Percentiles rank a stretch among this genome's conserved stretches.
These are phyloP conservation scores for Sitta carolinensis DNA, from an alignment of 2,797 vertebrate genomes.

Conservation along the genomic window DNA sequence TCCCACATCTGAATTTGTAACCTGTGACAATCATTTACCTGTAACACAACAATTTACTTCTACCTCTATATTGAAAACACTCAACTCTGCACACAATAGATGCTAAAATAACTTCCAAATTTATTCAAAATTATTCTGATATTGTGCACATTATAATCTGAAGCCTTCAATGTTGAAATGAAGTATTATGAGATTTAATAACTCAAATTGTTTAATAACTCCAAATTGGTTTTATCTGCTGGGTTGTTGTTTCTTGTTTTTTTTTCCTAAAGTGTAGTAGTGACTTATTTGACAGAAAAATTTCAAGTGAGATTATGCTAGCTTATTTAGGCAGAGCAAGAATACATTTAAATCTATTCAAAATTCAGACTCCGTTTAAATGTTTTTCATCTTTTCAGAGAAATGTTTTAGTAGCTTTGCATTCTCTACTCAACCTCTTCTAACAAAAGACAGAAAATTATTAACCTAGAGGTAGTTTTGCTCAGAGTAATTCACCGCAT, in stretches of 20 bases:
- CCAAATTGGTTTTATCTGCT: background rate
- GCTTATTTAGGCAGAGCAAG: background rate
- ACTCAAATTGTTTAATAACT: background rate
- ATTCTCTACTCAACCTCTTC: background rate
- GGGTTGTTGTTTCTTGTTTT: background rate
- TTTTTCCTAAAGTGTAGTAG: background rate
- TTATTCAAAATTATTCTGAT: slow-evolving; percentile 11
- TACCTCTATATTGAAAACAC: background rate
- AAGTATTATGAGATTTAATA: background rate
- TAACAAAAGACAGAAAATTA: background rate
- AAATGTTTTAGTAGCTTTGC: background rate
- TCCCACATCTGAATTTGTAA: background rate
- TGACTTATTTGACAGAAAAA: slow-evolving; percentile 19
- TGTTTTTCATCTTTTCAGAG: background rate
- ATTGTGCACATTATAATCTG: background rate
- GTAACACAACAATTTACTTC: background rate
- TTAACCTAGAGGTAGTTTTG: background rate
- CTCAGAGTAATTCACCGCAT: background rate
- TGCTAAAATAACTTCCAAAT: background rate
- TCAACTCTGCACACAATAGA: background rate
- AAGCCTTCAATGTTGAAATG: background rate
- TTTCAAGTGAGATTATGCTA: background rate
- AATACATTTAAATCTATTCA: background rate
- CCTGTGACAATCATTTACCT: background rate
- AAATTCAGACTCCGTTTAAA: background rate